A percentile compares a stretch with the other conserved stretches of the same genome.
phyloP scores from a whole-genome alignment of 1,140 invertebrate genomes.

The Temnothorax curvispinosus region DNA sequence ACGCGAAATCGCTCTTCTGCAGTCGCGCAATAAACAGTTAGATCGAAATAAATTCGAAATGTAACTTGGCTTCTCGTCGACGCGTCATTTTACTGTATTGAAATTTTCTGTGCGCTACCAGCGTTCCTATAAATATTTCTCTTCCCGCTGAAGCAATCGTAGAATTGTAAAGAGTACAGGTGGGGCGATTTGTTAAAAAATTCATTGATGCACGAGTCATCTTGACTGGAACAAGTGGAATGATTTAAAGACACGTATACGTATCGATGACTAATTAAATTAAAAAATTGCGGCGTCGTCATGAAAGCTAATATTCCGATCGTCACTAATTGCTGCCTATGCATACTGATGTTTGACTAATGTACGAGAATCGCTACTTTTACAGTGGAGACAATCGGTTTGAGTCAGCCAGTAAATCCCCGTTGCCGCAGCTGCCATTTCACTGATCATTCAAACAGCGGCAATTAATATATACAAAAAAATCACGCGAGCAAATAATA shows the following conservation, averaged over 20 bases:
- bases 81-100: not conserved
- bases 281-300: not conserved
- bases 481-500: not conserved
- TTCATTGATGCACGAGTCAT: constrained; percentile 14
- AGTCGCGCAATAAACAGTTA: constrained; percentile 14
- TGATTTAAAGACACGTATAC: constrained; percentile 5
- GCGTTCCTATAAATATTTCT: constrained; percentile 13
- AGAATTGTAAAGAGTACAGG: not conserved
- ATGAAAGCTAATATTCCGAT: constrained; percentile 11
- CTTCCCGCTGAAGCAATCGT: not conserved
- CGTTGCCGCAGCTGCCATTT: not conserved
- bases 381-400: constrained; percentile 7
- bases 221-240: not conserved
- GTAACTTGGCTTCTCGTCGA: not conserved
- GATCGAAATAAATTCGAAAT: constrained; percentile 32
- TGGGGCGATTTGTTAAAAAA: not conserved
- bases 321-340: not conserved
- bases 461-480: not conserved
- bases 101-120: not conserved
- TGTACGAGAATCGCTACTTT: constrained; percentile 17
- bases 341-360: constrained; percentile 6
- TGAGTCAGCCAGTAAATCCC: constrained; percentile 14
- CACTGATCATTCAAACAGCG: constrained; percentile 10
- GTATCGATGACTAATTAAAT: not conserved
- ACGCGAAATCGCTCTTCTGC: not conserved